Evolutionary conservation across 2,888 invertebrate genomes (phyloP), one percentile per base, ranked within the genome.

Genomic region (Pristionchus fissidentatus): DNA sequence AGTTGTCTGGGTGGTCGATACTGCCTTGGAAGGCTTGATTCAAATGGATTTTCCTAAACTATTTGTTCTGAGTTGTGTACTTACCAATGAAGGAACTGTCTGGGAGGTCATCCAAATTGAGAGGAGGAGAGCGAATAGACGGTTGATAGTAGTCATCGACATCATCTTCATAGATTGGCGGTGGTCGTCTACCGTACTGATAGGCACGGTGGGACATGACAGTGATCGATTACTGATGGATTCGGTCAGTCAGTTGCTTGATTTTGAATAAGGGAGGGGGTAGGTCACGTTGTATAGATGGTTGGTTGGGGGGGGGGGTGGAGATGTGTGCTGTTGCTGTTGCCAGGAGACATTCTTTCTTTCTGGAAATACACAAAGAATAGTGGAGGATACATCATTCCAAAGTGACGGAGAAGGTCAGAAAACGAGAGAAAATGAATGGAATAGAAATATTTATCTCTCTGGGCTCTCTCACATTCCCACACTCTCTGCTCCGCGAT

Each of bases 261-360:
- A n/a, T n/a, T n/a, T n/a, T n/a, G n/a, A n/a, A n/a, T n/a, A n/a
- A n/a, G n/a, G n/a, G n/a, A n/a, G 8, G 19, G 19, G 41, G 70
- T 70, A 70, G 70, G 70, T 70, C 41, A 70, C 70, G 41, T 70
- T 22, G 70, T 70, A 70, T 70, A 70, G 70, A 41, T n/a, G n/a
- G n/a, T n/a, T n/a, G n/a, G n/a, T n/a, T n/a, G n/a, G n/a, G 38
- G 41, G 3, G 70, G 26, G 26, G 26, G 41, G 35, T 32, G 32
- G 41, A 4, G 70, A 70, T 38, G 0, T 43, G 70, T n/a, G 70
- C 26, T 70, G 70, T 70, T 70, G 70, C 70, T 70, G 43, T 70
- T 70, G 43, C 70, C 43, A 70, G 43, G 70, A 7, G 70, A 70
- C 41, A 32, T 19, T 10, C 32, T 13, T 5, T 19, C 15, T 29